phyloP scores from a whole-genome alignment of 2,888 invertebrate species.

The Theretra japonica region DNA sequence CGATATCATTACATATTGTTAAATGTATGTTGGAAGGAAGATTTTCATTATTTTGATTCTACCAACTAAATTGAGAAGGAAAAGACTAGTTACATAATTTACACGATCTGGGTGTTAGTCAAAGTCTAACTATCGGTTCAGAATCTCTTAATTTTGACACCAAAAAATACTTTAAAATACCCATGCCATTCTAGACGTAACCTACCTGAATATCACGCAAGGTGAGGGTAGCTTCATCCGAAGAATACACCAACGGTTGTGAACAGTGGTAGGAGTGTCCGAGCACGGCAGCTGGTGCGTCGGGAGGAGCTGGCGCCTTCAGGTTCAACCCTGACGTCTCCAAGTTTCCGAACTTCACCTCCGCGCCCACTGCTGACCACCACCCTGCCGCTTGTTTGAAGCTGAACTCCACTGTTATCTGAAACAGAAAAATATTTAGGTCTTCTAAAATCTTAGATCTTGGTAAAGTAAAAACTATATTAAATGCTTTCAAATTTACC shows the following conservation, averaged over 20 bases:
- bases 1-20: background rate
- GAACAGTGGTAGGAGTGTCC: constrained; percentile 85
- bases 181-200: background rate
- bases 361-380: constrained; percentile 85
- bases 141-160: background rate
- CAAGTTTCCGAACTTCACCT: constrained; percentile 74
- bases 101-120: no score
- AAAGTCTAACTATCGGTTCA: no score
- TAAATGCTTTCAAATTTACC: no score
- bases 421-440: constrained; percentile 31
- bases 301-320: constrained; percentile 70
- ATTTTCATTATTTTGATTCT: background rate
- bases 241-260: constrained; percentile 75
- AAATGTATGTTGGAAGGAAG: background rate
- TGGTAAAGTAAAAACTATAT: no score
- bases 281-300: constrained; percentile 79
- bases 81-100: no score
- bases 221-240: constrained; percentile 75
- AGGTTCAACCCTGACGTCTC: constrained; percentile 70
- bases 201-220: constrained; percentile 82
- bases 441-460: background rate
- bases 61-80: no score
- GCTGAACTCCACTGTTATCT: constrained; percentile 84
- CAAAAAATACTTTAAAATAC: background rate
- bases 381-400: constrained; percentile 81